Percentiles rank a stretch among this genome's conserved stretches.
Conservation (phyloP, 2,888 invertebrate genomes). For the Anarsia innoxiella region DNA sequence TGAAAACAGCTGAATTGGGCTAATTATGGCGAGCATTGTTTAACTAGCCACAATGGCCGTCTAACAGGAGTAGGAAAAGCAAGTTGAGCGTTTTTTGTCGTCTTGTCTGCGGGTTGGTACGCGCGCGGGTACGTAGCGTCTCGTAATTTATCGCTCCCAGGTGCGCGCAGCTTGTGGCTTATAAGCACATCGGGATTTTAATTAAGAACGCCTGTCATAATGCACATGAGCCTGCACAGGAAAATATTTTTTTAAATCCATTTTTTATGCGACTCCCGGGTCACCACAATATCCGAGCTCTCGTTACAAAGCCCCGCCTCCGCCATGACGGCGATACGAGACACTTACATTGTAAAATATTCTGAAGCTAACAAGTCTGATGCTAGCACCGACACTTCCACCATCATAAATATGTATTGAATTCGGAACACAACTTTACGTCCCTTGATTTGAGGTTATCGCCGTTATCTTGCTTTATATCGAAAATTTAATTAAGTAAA, state of each 20-base stretch:
- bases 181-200: slow-evolving; percentile 57
- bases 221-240: slow-evolving; percentile 32
- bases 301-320: slow-evolving; percentile 10
- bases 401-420: slow-evolving; percentile 7
- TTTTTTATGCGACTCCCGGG: neutral
- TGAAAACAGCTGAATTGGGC: too few species aligned
- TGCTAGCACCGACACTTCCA: too few species aligned
- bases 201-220: slow-evolving; percentile 59
- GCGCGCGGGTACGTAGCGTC: slow-evolving; percentile 23
- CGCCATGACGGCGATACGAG: neutral
- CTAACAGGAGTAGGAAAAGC: too few species aligned
- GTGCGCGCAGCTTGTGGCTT: slow-evolving; percentile 56
- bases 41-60: too few species aligned
- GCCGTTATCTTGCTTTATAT: too few species aligned
- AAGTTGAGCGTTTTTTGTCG: too few species aligned
- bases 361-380: slow-evolving; percentile 7
- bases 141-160: slow-evolving; percentile 58
- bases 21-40: too few species aligned
- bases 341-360: slow-evolving; percentile 5
- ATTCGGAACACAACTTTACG: too few species aligned
- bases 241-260: neutral
- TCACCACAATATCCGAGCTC: slow-evolving; percentile 4
- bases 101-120: slow-evolving; percentile 26
- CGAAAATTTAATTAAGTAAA: slow-evolving; percentile 10
- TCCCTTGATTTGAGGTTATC: too few species aligned